phyloP scores from a whole-genome alignment of 2,888 invertebrate species.

The Drosophila aldrichi region DNA sequence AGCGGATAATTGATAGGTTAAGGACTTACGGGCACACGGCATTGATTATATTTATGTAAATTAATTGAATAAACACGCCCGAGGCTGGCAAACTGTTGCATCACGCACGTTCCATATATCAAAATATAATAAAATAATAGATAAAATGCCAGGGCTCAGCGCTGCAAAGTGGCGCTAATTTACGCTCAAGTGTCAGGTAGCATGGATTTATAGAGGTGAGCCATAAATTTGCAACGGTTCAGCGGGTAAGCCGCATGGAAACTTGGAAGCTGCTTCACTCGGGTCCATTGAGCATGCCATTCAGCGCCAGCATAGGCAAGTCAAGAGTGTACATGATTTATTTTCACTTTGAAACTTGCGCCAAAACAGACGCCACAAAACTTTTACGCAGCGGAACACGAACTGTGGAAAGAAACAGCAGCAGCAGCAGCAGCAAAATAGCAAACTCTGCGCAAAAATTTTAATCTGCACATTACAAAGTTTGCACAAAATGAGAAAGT shows the following conservation, averaged over 20 bases:
- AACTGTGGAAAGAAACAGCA: slow-evolving; percentile 2
- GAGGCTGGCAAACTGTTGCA: slow-evolving; percentile 16
- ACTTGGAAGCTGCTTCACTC: slow-evolving; percentile 24
- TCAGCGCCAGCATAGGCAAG: slow-evolving; percentile 40
- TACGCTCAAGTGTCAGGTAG: slow-evolving; percentile 50
- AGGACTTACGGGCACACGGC: slow-evolving; percentile 15
- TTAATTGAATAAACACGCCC: slow-evolving; percentile 54
- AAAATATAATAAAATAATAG: slow-evolving; percentile 11
- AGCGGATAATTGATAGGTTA: background rate
- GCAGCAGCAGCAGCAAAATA: slow-evolving; percentile 41
- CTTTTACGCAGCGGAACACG: slow-evolving; percentile 38
- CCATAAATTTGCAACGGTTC: slow-evolving; percentile 60
- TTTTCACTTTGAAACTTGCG: slow-evolving; percentile 68
- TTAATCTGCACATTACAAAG: slow-evolving; percentile 76
- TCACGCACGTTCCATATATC: slow-evolving; percentile 3
- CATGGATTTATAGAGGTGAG: slow-evolving; percentile 64
- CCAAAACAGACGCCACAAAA: slow-evolving; percentile 53
- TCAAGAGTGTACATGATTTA: slow-evolving; percentile 70
- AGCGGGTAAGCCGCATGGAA: slow-evolving; percentile 34
- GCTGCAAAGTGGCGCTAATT: slow-evolving; percentile 43
- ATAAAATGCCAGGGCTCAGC: background rate
- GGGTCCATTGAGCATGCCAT: slow-evolving; percentile 29
- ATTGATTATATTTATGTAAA: slow-evolving; percentile 24
- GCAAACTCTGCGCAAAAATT: slow-evolving; percentile 68
- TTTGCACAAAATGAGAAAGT: slow-evolving; percentile 51